These are phyloP conservation scores for Bombycilla garrulus DNA, from an alignment of 2,113 vertebrate genomes.

Conservation along the genomic window DNA sequence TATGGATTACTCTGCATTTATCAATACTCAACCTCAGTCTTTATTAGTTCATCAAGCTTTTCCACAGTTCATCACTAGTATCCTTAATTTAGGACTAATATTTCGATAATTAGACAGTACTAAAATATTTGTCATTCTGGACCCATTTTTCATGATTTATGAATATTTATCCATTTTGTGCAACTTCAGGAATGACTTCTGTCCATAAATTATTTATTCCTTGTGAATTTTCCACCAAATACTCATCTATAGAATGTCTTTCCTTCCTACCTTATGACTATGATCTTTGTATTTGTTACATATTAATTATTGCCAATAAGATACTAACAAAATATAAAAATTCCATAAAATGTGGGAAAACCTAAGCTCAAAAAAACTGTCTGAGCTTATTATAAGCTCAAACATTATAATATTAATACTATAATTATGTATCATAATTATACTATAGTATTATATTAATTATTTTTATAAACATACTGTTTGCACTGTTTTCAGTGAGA, in stretches of 20 bases:
- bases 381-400: not conserved
- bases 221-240: not conserved
- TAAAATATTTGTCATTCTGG: not conserved
- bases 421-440: not conserved
- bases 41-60: not conserved
- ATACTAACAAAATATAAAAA: not conserved
- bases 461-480: not conserved
- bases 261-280: not conserved
- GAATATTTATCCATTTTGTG: not conserved
- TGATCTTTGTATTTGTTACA: accelerated
- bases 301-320: not conserved
- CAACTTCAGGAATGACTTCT: not conserved
- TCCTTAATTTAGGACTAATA: not conserved
- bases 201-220: not conserved
- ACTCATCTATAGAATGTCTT: not conserved
- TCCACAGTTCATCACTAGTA: not conserved
- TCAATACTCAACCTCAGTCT: not conserved
- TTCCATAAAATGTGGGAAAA: not conserved
- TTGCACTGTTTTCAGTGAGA: not conserved
- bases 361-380: not conserved
- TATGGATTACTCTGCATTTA: not conserved
- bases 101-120: not conserved
- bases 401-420: not conserved
- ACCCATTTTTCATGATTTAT: not conserved
- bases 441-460: not conserved